Conservation (phyloP, 1,140 invertebrate species). For the Ruditapes philippinarum region DNA sequence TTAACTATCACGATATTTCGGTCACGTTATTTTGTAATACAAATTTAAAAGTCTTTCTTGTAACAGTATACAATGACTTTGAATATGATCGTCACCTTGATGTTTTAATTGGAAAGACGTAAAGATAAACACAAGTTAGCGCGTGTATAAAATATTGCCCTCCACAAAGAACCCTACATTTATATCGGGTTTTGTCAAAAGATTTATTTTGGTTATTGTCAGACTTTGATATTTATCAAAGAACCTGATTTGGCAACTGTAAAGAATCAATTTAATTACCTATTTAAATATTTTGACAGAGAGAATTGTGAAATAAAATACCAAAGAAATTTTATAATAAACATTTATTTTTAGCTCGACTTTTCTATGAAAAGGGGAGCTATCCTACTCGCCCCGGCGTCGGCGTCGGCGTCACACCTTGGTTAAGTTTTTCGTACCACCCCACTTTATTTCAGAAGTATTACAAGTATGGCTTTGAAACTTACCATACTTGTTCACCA, state of each 20-base stretch:
- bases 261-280: background rate
- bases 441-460: too few relatives aligned
- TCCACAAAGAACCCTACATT: background rate
- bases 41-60: background rate
- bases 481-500: too few relatives aligned
- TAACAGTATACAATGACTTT: background rate
- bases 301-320: too few relatives aligned
- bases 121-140: background rate
- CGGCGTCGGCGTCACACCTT: too few relatives aligned
- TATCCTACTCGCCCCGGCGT: too few relatives aligned
- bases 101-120: background rate
- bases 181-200: background rate
- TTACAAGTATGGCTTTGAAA: too few relatives aligned
- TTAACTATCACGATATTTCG: too few relatives aligned
- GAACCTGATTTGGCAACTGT: background rate
- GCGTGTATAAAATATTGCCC: background rate
- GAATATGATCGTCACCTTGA: background rate
- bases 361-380: too few relatives aligned
- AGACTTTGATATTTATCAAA: background rate
- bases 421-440: too few relatives aligned
- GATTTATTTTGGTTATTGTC: slow-evolving; percentile 20
- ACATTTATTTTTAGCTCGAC: too few relatives aligned
- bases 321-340: too few relatives aligned
- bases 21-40: too few relatives aligned
- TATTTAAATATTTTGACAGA: background rate